These are phyloP conservation scores for Sylvia atricapilla DNA, from an alignment of 2,113 vertebrate species.

Conservation along the genomic window DNA sequence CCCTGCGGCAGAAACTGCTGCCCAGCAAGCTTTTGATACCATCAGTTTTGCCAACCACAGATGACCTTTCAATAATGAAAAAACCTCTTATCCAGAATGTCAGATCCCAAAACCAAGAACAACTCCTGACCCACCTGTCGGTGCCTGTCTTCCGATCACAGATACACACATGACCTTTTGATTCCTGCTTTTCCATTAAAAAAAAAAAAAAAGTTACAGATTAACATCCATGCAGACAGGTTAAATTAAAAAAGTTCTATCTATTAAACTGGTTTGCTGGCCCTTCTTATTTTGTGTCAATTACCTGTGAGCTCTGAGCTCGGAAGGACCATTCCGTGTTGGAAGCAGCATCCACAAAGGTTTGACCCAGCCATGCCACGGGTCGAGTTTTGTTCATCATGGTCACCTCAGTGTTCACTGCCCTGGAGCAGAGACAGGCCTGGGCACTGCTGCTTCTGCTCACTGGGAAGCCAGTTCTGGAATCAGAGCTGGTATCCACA, in stretches of 20 bases:
- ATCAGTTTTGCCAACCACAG: not conserved
- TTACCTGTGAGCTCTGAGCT: conserved; percentile 45
- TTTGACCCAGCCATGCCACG: not conserved
- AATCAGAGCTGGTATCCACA: conserved; percentile 29
- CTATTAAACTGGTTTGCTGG: not conserved
- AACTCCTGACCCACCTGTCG: conserved; percentile 45
- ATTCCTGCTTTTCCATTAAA: not conserved
- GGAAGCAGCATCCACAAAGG: not conserved
- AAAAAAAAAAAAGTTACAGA: not conserved
- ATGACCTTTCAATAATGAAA: not conserved
- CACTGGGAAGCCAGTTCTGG: conserved; percentile 50
- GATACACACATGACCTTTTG: not conserved
- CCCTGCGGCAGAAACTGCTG: not conserved
- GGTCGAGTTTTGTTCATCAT: conserved; percentile 34
- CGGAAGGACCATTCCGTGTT: not conserved
- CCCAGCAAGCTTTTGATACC: not conserved
- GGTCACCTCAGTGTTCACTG: conserved; percentile 60
- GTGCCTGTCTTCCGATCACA: not conserved
- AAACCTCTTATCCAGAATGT: not conserved
- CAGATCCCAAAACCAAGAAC: not conserved
- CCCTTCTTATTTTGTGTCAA: not conserved
- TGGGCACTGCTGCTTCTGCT: conserved; percentile 40
- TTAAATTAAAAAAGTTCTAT: not conserved
- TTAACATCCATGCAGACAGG: not conserved
- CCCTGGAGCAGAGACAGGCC: not conserved